Percentiles rank a stretch among this genome's conserved stretches.
These are phyloP conservation scores for Eueides isabella DNA, from an alignment of 1,140 invertebrate genomes.

Conservation along the genomic window DNA sequence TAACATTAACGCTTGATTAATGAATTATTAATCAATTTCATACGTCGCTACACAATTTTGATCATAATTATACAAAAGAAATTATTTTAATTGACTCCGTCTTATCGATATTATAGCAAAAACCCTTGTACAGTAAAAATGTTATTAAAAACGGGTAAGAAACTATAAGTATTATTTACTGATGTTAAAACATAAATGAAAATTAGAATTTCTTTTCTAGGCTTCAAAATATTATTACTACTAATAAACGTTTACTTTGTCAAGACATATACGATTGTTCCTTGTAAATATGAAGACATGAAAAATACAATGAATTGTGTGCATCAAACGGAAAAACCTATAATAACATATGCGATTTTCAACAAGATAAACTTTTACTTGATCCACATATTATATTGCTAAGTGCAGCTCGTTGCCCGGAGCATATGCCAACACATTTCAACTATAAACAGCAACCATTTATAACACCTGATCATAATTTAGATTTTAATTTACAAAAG, in stretches of 20 bases:
- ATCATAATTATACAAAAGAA: background rate
- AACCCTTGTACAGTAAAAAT: background rate
- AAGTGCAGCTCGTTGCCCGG: background rate
- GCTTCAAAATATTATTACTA: background rate
- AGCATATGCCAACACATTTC: background rate
- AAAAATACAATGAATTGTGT: background rate
- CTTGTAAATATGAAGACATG: background rate
- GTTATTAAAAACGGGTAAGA: background rate
- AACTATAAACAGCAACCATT: too few relatives aligned
- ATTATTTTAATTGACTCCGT: background rate
- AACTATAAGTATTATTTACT: background rate
- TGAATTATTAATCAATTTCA: background rate
- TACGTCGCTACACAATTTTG: background rate
- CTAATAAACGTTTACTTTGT: background rate
- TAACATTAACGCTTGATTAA: background rate
- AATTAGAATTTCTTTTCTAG: background rate
- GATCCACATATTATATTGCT: background rate
- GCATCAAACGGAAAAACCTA: slow-evolving; percentile 14
- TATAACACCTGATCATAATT: background rate
- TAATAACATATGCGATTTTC: slow-evolving; percentile 4
- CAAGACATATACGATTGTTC: background rate
- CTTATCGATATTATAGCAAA: background rate
- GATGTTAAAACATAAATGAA: background rate
- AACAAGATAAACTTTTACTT: background rate
- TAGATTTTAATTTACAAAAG: background rate